Conservation (phyloP, 1,140 invertebrate genomes). For the Dinoponera quadriceps region DNA sequence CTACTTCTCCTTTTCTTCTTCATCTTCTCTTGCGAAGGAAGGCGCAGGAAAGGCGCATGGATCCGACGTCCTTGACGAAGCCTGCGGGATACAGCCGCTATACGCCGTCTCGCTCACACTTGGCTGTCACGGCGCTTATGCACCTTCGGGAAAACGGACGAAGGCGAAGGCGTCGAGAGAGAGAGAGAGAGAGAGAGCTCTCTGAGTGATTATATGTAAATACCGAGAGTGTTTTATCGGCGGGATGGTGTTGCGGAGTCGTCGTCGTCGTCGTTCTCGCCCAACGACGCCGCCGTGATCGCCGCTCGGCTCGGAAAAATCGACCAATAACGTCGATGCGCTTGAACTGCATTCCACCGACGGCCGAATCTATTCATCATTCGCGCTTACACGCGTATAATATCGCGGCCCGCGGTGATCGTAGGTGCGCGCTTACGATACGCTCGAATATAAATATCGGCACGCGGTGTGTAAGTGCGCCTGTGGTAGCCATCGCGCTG, state of each 20-base stretch:
- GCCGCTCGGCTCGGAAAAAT: conserved; percentile 61
- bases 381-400: conserved; percentile 47
- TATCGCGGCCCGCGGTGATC: conserved; percentile 42
- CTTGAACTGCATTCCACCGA: conserved; percentile 78
- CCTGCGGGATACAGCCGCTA: conserved; percentile 47
- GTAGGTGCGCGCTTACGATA: conserved; percentile 53
- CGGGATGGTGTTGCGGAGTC: conserved; percentile 18
- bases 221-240: conserved; percentile 41
- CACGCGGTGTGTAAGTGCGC: conserved; percentile 32
- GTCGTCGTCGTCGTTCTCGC: background rate
- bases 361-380: conserved; percentile 81
- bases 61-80: conserved; percentile 51
- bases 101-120: conserved; percentile 51
- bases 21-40: conserved; percentile 53
- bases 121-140: conserved; percentile 44
- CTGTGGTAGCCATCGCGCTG: conserved; percentile 74
- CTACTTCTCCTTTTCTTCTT: conserved; percentile 71
- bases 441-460: conserved; percentile 65
- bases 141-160: conserved; percentile 37
- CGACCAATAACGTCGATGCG: conserved; percentile 80
- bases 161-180: background rate
- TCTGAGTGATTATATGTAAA: conserved; percentile 39
- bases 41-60: conserved; percentile 18
- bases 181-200: no score
- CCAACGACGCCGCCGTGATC: background rate